Base-by-base conservation (phyloP, 1,140 invertebrate genomes). In the Galleria mellonella region DNA sequence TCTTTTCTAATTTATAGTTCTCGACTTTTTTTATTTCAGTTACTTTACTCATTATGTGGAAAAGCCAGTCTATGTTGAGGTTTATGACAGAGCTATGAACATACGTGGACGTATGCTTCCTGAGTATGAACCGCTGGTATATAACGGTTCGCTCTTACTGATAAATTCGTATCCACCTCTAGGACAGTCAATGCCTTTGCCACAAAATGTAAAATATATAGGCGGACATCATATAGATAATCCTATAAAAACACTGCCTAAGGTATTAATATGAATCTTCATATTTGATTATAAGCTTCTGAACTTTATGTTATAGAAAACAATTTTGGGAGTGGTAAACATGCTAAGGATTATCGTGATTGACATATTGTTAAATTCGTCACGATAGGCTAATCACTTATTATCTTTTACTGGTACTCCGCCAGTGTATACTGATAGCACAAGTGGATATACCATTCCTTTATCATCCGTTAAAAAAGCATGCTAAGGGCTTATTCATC, bases 161-260 rank as follows among this genome's bases (percentile, higher is more conserved):
- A 35, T 66, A n/a, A 69, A 74, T 36, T 64, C 60, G 6, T 56
- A 71, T 5, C 55, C 68, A 2, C 43, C 51, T 1, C 47, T 72
- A 11, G 61, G 62, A 8, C 65, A 67, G 35, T 46, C 29, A 1
- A 23, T 61, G 23, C 46, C 62, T 4, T 17, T 74, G 11, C 67
- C 71, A 6, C 28, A 35, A 5, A 74, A 61, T 27, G 62, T 48
- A 0, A 71, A 71, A 39, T 61, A 62, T 33, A 44, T 71, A 3
- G 71, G 65, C 0, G 64, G 62, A 3, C 65, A 73, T 29, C 67
- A 73, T 17, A 43, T 73, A 8, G 29, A 37, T 27, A 28, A 10
- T 6, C 38, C 35, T 4, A n/a, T 41, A 0, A 32, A 38, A 3
- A 10, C 50, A 13, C 27, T 66, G 7, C 55, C 60, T 1, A 47